Evolutionary conservation across 2,797 vertebrate species (phyloP).

Genomic region (Apodemus agrarius): DNA sequence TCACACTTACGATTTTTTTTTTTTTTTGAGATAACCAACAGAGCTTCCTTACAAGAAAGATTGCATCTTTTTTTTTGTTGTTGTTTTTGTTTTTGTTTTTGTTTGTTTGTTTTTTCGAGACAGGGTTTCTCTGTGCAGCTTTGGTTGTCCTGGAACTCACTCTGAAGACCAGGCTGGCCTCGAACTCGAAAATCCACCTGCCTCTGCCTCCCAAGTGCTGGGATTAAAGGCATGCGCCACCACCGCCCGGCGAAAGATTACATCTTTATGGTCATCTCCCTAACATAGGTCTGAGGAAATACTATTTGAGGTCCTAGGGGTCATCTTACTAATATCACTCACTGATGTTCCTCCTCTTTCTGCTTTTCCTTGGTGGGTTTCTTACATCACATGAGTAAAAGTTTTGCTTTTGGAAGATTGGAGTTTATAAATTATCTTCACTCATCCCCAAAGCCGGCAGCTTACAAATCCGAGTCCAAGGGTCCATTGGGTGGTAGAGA

Average conservation of each 20-base stretch:
- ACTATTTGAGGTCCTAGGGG: not conserved
- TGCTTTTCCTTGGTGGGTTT: not conserved
- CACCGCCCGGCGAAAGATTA: too few relatives aligned
- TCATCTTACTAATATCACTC: not conserved
- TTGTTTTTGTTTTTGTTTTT: too few relatives aligned
- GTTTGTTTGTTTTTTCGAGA: too few relatives aligned
- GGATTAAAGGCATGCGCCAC: too few relatives aligned
- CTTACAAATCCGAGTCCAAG: not conserved
- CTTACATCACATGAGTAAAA: not conserved
- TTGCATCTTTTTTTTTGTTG: conserved; percentile 48
- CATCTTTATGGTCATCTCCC: conserved; percentile 1
- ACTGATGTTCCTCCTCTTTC: fast-evolving
- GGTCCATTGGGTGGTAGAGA: not conserved
- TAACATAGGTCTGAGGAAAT: too few relatives aligned
- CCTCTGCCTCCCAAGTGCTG: too few relatives aligned
- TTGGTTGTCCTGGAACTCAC: too few relatives aligned
- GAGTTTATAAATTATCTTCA: not conserved
- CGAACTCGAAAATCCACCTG: too few relatives aligned
- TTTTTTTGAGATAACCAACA: not conserved
- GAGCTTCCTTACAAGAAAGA: conserved; percentile 1
- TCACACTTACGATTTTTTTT: conserved; percentile 24
- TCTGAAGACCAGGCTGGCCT: too few relatives aligned
- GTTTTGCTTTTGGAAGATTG: not conserved
- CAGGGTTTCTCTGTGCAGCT: too few relatives aligned
- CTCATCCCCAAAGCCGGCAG: not conserved